Percentiles rank a stretch among this genome's conserved stretches.
Conservation (phyloP, 2,888 invertebrate genomes). For the Eupithecia dodoneata region DNA sequence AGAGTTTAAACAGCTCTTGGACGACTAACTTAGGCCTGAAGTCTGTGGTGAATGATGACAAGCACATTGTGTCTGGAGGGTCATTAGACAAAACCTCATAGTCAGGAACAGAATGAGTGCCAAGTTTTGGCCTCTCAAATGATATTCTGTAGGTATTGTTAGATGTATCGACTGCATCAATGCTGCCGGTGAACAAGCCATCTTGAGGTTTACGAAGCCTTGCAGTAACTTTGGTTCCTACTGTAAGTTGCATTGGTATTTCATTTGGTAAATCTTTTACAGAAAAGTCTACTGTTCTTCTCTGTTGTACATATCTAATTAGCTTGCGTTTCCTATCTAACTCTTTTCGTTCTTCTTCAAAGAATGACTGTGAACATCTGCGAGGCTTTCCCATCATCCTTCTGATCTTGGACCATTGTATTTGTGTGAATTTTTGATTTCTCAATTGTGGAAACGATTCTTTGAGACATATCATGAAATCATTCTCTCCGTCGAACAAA, state of each 20-base stretch:
- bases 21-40: constrained; percentile 88
- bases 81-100: constrained; percentile 98
- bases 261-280: constrained; percentile 96
- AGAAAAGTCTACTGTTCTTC: constrained; percentile 91
- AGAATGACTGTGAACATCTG: constrained; percentile 96
- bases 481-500: constrained; percentile 97
- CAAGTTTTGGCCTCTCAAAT: constrained; percentile 95
- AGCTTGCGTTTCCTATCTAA: constrained; percentile 95
- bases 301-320: constrained; percentile 96
- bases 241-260: constrained; percentile 96
- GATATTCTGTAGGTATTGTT: constrained; percentile 97
- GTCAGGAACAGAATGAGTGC: constrained; percentile 98
- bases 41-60: constrained; percentile 92
- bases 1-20: constrained; percentile 82
- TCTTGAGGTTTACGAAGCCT: constrained; percentile 96
- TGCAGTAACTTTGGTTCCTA: constrained; percentile 97
- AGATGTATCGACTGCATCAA: constrained; percentile 97
- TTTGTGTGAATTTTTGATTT: constrained; percentile 91
- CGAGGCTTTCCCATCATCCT: constrained; percentile 98
- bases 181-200: constrained; percentile 96
- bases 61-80: constrained; percentile 94
- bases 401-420: constrained; percentile 98
- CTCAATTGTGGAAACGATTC: constrained; percentile 97
- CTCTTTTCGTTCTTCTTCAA: constrained; percentile 96
- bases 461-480: constrained; percentile 96